Evolutionary conservation across 2,888 invertebrate genomes (phyloP).

Genomic region (Eupithecia insigniata): DNA sequence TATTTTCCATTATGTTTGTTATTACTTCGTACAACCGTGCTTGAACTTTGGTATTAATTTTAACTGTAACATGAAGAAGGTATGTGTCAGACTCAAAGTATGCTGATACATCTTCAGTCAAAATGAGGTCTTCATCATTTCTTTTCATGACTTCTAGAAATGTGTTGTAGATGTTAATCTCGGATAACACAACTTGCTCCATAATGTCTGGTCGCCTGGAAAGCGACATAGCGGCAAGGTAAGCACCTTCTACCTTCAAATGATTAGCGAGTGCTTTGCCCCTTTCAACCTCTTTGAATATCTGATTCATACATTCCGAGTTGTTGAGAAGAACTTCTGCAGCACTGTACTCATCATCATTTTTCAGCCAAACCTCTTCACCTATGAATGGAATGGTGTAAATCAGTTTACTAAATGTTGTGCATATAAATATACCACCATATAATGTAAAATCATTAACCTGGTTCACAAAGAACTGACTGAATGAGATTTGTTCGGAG

Average conservation of each 20-base stretch:
- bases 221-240: slow-evolving; percentile 66
- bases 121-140: slow-evolving; percentile 47
- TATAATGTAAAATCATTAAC: slow-evolving; percentile 64
- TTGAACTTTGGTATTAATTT: slow-evolving; percentile 42
- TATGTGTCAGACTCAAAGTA: slow-evolving; percentile 60
- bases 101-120: slow-evolving; percentile 60
- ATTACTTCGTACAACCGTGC: slow-evolving; percentile 43
- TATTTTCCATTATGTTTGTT: slow-evolving; percentile 45
- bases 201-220: slow-evolving; percentile 69
- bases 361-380: slow-evolving; percentile 52
- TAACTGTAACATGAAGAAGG: slow-evolving; percentile 55
- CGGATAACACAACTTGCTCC: slow-evolving; percentile 56
- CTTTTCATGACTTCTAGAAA: slow-evolving; percentile 63
- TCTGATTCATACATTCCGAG: slow-evolving; percentile 59
- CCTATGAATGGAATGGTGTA: slow-evolving; percentile 62
- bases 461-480: slow-evolving; percentile 60
- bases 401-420: slow-evolving; percentile 64
- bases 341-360: slow-evolving; percentile 53
- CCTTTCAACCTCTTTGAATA: slow-evolving; percentile 61
- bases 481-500: slow-evolving; percentile 53
- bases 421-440: slow-evolving; percentile 64
- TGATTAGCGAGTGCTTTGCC: slow-evolving; percentile 57
- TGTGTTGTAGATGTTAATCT: slow-evolving; percentile 59
- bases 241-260: slow-evolving; percentile 60
- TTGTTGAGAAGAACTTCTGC: slow-evolving; percentile 62